Base-by-base conservation (phyloP, 2,797 vertebrate genomes). In the Enteromius unitaeniatus region DNA sequence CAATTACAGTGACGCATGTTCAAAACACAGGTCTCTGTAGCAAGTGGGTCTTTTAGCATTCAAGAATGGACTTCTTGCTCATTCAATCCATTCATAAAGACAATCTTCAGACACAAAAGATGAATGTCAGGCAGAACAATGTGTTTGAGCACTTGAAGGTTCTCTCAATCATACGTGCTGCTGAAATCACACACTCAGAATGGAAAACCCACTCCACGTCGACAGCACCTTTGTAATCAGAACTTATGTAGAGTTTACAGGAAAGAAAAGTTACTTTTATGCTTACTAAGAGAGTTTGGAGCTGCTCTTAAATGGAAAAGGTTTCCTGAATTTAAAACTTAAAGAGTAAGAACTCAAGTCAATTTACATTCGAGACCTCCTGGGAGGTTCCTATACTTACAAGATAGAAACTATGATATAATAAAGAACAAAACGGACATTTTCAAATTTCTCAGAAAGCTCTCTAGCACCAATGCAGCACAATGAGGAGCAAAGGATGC, bases 201-300 rank as follows among this genome's bases (percentile, higher is more conserved):
- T 55, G 21, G 15, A 40, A 40, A 76, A 40, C 21, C 60, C 13
- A 15, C 6, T 47, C 4, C 9, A 37, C 13, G 34, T 17, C 9
- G 51, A 40, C 73, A 40, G 51, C 73, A 58, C 51, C 73, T 58
- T 76, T 76, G 31, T 58, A 53, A 51, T 73, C 31, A 40, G 73
- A 21, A 14, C 51, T 55, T 23, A 15, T 0, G 13, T 15, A 37
- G 51, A 55, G 28, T n/a, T 74, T 13, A 74, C 19, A 34, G 1
- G 5, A 55, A 55, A 55, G 51, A 23, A 40, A 37, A 75, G 7
- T 23, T 3, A 31, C 10, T 40, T 75, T 34, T n/a, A 37, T 8
- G 49, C 72, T 37, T 9, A 31, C 72, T 23, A 75, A 58, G 34
- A 3, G 21, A 40, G 31, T 23, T 76, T 37, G 23, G 34, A 6